phyloP scores from a whole-genome alignment of 2,888 invertebrate genomes.

The Pediacus dermestoides region DNA sequence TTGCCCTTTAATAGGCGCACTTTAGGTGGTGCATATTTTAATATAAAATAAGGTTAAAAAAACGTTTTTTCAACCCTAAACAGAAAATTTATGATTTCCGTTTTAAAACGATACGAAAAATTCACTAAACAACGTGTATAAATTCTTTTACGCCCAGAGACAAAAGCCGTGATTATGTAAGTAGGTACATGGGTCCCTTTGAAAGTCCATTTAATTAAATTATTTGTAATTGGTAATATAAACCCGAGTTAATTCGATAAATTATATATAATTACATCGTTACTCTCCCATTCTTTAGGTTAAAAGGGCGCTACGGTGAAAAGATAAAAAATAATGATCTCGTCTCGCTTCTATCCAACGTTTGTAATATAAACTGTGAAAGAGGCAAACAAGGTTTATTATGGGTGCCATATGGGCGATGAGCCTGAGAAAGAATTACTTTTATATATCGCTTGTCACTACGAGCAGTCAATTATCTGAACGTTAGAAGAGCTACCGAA shows the following conservation, averaged over 20 bases:
- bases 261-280: constrained; percentile 8
- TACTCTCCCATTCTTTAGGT: constrained; percentile 6
- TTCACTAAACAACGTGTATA: not conserved
- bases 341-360: too few relatives aligned
- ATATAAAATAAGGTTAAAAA: constrained; percentile 17
- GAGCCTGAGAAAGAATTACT: not conserved
- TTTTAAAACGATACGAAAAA: not conserved
- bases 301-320: constrained; percentile 3
- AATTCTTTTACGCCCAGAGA: too few relatives aligned
- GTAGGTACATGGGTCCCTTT: too few relatives aligned
- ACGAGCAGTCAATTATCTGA: constrained; percentile 4
- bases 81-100: not conserved
- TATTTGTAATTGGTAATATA: constrained; percentile 8
- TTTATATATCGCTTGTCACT: not conserved
- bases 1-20: constrained; percentile 12
- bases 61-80: not conserved
- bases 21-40: constrained; percentile 18
- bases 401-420: constrained; percentile 3
- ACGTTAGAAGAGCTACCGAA: too few relatives aligned
- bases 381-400: constrained; percentile 2
- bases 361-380: constrained; percentile 4
- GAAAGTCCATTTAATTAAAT: constrained; percentile 8
- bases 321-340: constrained; percentile 4
- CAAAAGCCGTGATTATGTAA: too few relatives aligned
- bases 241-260: constrained; percentile 8